A percentile compares a stretch with the other conserved stretches of the same genome.
These are phyloP conservation scores for Phalanger gymnotis DNA, from an alignment of 2,797 vertebrate species.

Conservation along the genomic window DNA sequence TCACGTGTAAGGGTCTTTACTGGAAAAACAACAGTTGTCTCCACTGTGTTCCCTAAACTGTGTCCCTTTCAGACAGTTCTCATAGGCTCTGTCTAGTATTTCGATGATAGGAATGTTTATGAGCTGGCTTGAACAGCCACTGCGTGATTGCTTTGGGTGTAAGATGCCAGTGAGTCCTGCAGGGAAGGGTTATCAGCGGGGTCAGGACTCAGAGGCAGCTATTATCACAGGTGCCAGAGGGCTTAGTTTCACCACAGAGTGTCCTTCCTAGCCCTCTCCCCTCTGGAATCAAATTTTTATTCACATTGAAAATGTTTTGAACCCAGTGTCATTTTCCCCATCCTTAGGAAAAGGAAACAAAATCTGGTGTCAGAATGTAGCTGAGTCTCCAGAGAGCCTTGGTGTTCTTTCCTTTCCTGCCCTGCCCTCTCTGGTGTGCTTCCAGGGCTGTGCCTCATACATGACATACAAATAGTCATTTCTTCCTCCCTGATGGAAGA, in stretches of 20 bases:
- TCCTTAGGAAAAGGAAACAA: conserved; percentile 7
- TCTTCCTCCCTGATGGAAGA: not conserved
- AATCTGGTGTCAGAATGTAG: fast-evolving
- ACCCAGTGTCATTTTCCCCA: not conserved
- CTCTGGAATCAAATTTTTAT: conserved; percentile 44
- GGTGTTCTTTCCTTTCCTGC: not conserved
- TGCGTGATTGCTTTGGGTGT: not conserved
- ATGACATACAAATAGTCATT: not conserved
- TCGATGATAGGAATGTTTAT: not conserved
- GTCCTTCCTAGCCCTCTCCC: conserved; percentile 30
- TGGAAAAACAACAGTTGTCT: not conserved
- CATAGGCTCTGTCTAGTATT: not conserved
- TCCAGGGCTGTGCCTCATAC: not conserved
- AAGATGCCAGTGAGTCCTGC: not conserved
- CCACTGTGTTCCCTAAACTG: fast-evolving
- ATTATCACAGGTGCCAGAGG: conserved; percentile 46
- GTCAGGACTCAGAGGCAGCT: conserved; percentile 11
- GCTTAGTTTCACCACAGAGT: not conserved
- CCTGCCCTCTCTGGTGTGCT: not conserved
- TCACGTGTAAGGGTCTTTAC: not conserved
- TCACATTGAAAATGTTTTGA: conserved; percentile 24
- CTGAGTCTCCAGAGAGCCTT: not conserved
- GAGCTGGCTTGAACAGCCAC: not conserved
- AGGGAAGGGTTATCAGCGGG: conserved; percentile 38
- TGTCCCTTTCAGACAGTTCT: not conserved